Evolutionary conservation across 1,140 invertebrate genomes (phyloP), one percentile per base, ranked within the genome.

Genomic region (Drosophila orena): DNA sequence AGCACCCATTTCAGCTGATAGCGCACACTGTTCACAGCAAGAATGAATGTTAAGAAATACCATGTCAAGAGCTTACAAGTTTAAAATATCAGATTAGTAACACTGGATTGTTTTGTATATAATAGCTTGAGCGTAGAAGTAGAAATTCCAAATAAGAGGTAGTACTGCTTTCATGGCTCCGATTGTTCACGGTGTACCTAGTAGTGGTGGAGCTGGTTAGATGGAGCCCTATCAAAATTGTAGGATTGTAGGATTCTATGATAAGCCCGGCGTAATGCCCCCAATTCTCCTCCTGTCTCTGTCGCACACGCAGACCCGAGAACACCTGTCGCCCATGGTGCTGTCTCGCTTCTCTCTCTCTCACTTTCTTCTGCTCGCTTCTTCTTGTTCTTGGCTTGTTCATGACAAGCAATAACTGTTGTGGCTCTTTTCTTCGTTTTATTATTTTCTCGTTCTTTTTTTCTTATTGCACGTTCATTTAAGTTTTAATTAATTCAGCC

Each of bases 401-500:
- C 64, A 62, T 85, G 47, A 55, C 54, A 77, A 69, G 34, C 77
- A 74, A 57, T 77, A 84, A 85, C 77, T 60, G 72, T 77, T 85
- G 58, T 65, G 54, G 46, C 55, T 71, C 59, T 54, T 49, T 30
- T 30, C 30, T 30, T 30, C 30, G 2, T 24, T 24, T 24, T 22
- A 22, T 22, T 22, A 22, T 22, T 22, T 22, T 22, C 22, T 22
- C 22, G 2, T 2, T 59, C 58, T 53, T 37, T 78, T 50, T 53
- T 65, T 80, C 49, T 71, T 79, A 50, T 62, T 81, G 78, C 60
- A 76, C 60, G 80, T 80, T 88, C 69, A 81, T 88, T 81, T 88
- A 70, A 70, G 83, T 70, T 86, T 88, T 85, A 85, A 85, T 85
- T 86, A 86, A 88, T 85, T 81, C 83, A 65, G 62, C 69, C 73